phyloP scores from a whole-genome alignment of 2,113 vertebrate genomes.

The Blennius ocellaris region DNA sequence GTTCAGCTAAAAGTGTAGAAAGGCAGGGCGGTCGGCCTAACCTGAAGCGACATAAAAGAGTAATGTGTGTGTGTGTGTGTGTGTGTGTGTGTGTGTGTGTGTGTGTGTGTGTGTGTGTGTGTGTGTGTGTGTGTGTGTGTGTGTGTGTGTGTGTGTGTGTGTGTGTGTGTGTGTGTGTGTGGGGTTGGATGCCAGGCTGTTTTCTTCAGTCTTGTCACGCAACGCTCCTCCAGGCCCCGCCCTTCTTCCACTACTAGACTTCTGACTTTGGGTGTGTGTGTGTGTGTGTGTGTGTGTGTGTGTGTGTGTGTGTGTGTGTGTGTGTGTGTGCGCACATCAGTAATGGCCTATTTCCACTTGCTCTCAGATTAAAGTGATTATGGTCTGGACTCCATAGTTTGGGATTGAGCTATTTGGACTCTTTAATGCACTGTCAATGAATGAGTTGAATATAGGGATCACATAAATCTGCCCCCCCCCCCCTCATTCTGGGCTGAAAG shows the following conservation, averaged over 20 bases:
- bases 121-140: slow-evolving; percentile 17
- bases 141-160: slow-evolving; percentile 17
- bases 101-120: slow-evolving; percentile 11
- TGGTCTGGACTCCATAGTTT: slow-evolving; percentile 6
- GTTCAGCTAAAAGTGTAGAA: slow-evolving; percentile 32
- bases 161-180: slow-evolving; percentile 17
- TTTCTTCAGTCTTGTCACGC: slow-evolving; percentile 77
- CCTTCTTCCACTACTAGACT: slow-evolving; percentile 41
- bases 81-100: slow-evolving; percentile 14
- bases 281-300: neutral
- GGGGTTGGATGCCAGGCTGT: slow-evolving; percentile 57
- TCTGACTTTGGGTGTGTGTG: slow-evolving; percentile 45
- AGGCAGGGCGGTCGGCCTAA: slow-evolving; percentile 38
- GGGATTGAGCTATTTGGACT: neutral
- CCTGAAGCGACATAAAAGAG: slow-evolving; percentile 64
- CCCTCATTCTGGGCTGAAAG: slow-evolving; percentile 29
- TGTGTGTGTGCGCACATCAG: neutral
- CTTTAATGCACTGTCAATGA: slow-evolving; percentile 47
- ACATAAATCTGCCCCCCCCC: slow-evolving; percentile 45
- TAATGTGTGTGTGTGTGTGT: slow-evolving; percentile 39
- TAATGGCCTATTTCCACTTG: slow-evolving; percentile 48
- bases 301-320: slow-evolving; percentile 19
- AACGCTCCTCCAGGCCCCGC: slow-evolving; percentile 55
- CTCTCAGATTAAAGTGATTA: slow-evolving; percentile 44
- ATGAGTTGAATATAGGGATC: slow-evolving; percentile 42